Percentiles rank a stretch among this genome's conserved stretches.
Conservation (phyloP, 2,113 vertebrate species). For the Australoheros scitulus region DNA sequence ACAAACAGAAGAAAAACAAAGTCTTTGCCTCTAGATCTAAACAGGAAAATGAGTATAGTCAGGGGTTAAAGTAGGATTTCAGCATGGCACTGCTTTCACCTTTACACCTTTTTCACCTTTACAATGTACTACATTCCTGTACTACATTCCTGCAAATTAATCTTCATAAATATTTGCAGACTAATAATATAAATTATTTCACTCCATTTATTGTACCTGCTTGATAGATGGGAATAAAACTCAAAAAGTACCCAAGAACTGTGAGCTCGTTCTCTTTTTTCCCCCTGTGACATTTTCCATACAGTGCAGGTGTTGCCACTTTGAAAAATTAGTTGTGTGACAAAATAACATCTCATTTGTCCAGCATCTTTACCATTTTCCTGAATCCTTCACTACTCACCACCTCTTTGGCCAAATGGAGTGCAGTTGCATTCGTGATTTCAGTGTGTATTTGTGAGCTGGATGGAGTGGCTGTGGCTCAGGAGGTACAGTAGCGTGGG, state of each 20-base stretch:
- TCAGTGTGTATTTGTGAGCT: background rate
- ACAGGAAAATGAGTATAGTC: too few relatives aligned
- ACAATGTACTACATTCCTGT: too few relatives aligned
- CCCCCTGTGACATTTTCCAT: background rate
- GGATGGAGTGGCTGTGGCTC: background rate
- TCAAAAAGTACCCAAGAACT: background rate
- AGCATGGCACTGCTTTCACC: too few relatives aligned
- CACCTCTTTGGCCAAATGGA: background rate
- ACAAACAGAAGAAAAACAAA: too few relatives aligned
- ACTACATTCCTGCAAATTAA: too few relatives aligned
- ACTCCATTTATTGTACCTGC: background rate
- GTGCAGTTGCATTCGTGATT: background rate
- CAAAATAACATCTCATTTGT: background rate
- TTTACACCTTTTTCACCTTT: too few relatives aligned
- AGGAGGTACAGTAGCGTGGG: too few relatives aligned
- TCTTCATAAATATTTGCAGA: too few relatives aligned
- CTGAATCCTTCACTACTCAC: background rate
- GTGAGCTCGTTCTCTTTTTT: background rate
- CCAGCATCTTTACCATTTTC: background rate
- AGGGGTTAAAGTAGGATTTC: too few relatives aligned
- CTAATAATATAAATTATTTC: background rate
- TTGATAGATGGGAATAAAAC: background rate
- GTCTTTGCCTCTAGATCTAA: too few relatives aligned
- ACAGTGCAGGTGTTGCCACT: background rate
- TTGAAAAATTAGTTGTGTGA: background rate